Evolutionary conservation across 2,797 vertebrate species (phyloP), one percentile per base, ranked within the genome.

Genomic region (Falco naumanni): DNA sequence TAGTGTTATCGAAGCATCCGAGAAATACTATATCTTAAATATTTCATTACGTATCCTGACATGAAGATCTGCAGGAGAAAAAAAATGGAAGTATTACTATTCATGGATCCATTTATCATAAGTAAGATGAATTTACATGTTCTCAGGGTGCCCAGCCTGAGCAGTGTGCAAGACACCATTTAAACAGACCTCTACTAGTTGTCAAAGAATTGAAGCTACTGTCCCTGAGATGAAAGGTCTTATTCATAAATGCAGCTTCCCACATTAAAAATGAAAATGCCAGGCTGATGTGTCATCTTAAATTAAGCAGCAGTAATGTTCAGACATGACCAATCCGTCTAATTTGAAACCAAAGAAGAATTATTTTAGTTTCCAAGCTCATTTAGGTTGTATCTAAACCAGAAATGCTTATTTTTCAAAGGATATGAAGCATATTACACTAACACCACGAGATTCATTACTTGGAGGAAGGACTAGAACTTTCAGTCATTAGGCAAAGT

Each of bases 241-340:
- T 95, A 94, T 97, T 97, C 88, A 95, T 96, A 96, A 96, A 89
- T 48, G 68, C 71, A 93, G 47, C 85, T 95, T 96, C 72, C 77
- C 60, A 89, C 51, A 95, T 97, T 96, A 97, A 97, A 98, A 97
- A 97, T 97, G 85, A 96, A 97, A 97, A 97, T 93, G 93, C 89
- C 96, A 96, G 86, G 83, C 81, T 80, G 89, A 83, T 92, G 89
- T 78, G 84, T 87, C 94, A 85, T 77, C 77, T 95, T 96, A 97
- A 97, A 97, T 97, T 97, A 98, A 97, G 91, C 90, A 94, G 96
- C 95, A 95, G 96, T 95, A 97, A 97, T 96, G 70, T 95, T 96
- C 95, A 95, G 96, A 96, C 90, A 86, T 92, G 89, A 87, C 54
- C 53, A 95, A 97, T 97, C 93, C 84, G 95, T 97, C 93, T 97